Evolutionary conservation across 1,140 invertebrate species (phyloP).

Genomic region (Palaemon carinicauda): DNA sequence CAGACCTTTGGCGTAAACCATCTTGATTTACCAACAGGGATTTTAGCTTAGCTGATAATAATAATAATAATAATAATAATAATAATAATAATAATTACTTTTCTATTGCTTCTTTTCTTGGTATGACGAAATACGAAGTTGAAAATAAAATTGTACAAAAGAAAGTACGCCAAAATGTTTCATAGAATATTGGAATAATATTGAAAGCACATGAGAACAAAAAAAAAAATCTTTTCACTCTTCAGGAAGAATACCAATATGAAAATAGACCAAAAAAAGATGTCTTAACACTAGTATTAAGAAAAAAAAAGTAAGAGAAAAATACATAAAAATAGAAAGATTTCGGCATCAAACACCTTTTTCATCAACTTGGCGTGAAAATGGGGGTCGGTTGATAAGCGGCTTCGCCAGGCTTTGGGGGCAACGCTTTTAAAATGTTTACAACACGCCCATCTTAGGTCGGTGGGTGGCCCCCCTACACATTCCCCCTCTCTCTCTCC

Average conservation of each 20-base stretch:
- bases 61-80: too few relatives aligned
- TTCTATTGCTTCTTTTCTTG: neutral
- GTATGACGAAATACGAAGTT: neutral
- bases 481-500: too few relatives aligned
- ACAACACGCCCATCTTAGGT: conserved; percentile 21
- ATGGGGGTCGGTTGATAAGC: conserved; percentile 45
- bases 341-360: neutral
- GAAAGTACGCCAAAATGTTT: too few relatives aligned
- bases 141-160: neutral
- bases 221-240: neutral
- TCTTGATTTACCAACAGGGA: too few relatives aligned
- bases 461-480: too few relatives aligned
- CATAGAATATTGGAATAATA: too few relatives aligned
- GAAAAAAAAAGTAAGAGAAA: neutral
- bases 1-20: too few relatives aligned
- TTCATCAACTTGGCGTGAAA: conserved; percentile 20
- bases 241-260: neutral
- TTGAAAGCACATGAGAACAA: neutral
- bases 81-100: neutral
- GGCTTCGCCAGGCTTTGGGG: conserved; percentile 36
- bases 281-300: neutral
- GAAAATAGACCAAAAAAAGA: neutral
- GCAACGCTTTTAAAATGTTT: conserved; percentile 48
- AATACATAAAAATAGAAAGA: neutral
- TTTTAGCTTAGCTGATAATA: too few relatives aligned